These are phyloP conservation scores for Phyllostomus discolor DNA, from an alignment of 2,113 vertebrate species.

Conservation along the genomic window DNA sequence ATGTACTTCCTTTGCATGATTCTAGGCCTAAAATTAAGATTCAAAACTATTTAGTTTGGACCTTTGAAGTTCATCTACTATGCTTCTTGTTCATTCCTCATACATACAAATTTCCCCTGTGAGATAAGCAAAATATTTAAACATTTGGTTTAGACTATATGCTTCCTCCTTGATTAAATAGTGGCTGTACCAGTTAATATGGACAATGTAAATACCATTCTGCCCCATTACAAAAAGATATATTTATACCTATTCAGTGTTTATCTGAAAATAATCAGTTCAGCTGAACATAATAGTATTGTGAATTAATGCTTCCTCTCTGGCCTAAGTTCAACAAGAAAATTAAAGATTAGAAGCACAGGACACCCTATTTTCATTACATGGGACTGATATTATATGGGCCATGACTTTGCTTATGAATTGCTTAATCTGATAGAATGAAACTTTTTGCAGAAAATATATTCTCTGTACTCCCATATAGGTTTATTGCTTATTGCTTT, in stretches of 20 bases:
- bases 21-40: neutral
- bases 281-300: neutral
- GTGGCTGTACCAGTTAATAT: neutral
- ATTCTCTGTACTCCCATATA: neutral
- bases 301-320: neutral
- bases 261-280: neutral
- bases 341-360: neutral
- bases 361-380: neutral
- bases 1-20: neutral
- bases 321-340: neutral
- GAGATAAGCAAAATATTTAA: constrained; percentile 26
- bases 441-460: neutral
- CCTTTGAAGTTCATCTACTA: neutral
- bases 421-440: neutral
- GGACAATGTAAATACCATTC: neutral
- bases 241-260: constrained; percentile 26
- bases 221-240: neutral
- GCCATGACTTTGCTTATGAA: neutral
- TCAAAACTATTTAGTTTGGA: constrained; percentile 3
- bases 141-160: neutral
- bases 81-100: neutral
- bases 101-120: neutral
- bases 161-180: neutral
- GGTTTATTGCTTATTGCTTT: neutral
- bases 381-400: neutral